Conservation (phyloP, 2,797 vertebrate species). For the Antennarius maculatus region DNA sequence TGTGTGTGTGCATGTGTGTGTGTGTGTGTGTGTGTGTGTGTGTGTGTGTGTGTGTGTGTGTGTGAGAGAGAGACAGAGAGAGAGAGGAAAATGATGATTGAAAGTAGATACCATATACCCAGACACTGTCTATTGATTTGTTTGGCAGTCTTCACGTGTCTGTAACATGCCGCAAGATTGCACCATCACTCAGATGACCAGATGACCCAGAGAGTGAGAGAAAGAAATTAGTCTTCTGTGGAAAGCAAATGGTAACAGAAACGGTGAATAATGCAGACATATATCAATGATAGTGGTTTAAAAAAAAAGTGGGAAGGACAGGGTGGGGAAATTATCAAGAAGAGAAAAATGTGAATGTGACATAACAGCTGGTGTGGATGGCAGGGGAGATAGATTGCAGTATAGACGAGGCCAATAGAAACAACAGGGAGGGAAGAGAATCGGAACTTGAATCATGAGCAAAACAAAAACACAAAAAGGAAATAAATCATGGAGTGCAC, state of each 20-base stretch:
- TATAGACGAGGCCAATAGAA: constrained; percentile 8
- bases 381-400: constrained; percentile 10
- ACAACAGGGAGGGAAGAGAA: constrained; percentile 7
- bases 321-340: constrained; percentile 16
- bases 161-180: constrained; percentile 69
- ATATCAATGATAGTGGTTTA: constrained; percentile 26
- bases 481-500: constrained; percentile 38
- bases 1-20: no score
- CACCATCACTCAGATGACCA: constrained; percentile 73
- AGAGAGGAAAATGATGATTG: neutral
- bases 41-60: neutral
- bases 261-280: constrained; percentile 50
- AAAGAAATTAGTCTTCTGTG: constrained; percentile 25
- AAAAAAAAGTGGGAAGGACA: constrained; percentile 36
- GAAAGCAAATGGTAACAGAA: constrained; percentile 21
- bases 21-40: neutral
- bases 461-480: constrained; percentile 1
- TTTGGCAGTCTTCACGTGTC: constrained; percentile 79
- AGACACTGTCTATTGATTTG: constrained; percentile 72
- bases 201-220: constrained; percentile 28
- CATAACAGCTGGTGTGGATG: constrained; percentile 19
- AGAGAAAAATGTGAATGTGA: constrained; percentile 32
- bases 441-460: neutral
- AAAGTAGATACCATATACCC: constrained; percentile 43
- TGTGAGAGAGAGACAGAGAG: neutral